A percentile compares a stretch with the other conserved stretches of the same genome.
Evolutionary conservation across 2,113 vertebrate genomes (phyloP).

Genomic region (Pachyramphus minor): DNA sequence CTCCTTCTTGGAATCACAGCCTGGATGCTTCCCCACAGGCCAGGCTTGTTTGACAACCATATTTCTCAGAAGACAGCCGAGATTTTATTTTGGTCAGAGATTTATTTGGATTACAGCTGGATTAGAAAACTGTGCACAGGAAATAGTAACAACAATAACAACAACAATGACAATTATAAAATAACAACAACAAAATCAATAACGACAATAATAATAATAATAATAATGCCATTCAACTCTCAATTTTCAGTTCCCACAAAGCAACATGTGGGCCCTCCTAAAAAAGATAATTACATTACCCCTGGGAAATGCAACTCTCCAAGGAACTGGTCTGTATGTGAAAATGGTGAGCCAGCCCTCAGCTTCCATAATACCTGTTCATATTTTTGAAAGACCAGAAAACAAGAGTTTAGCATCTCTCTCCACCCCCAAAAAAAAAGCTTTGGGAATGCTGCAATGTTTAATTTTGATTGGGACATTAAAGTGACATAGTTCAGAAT

Average conservation of each 20-base stretch:
- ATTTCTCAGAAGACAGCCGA: background rate
- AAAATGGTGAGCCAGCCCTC: background rate
- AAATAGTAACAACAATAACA: background rate
- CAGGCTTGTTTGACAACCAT: background rate
- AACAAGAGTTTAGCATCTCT: background rate
- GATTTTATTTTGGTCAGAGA: background rate
- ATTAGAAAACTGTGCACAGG: background rate
- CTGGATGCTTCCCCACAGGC: background rate
- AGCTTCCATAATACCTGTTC: background rate
- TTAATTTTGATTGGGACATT: background rate
- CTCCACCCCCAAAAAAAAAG: background rate
- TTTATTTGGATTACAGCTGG: background rate
- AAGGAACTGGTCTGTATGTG: background rate
- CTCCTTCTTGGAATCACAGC: background rate
- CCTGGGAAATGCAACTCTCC: background rate
- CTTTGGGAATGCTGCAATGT: background rate
- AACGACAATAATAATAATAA: background rate
- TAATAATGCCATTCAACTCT: background rate
- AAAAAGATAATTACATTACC: background rate
- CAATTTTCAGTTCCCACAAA: background rate
- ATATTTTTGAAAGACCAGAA: background rate
- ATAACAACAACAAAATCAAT: no score
- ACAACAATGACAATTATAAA: background rate
- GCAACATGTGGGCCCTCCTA: background rate
- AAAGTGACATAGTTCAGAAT: background rate